A percentile compares a stretch with the other conserved stretches of the same genome.
Evolutionary conservation across 2,797 vertebrate genomes (phyloP).

Genomic region (Prionace glauca): DNA sequence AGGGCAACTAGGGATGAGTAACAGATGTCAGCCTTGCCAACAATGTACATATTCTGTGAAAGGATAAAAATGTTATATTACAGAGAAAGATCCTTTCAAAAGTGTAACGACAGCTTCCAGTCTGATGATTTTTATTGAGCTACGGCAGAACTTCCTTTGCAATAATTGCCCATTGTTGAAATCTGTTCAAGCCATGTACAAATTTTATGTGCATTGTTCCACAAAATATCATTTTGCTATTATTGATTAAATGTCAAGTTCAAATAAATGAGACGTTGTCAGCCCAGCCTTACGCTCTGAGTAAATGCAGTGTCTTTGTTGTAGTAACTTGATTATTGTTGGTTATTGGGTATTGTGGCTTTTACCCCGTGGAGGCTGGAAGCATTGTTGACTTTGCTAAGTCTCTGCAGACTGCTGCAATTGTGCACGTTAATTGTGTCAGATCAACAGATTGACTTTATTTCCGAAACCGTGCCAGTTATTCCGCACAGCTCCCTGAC

Average conservation of each 20-base stretch:
- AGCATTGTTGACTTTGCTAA: background rate
- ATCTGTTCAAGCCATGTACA: background rate
- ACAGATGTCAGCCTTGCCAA: too few species aligned
- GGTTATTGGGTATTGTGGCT: background rate
- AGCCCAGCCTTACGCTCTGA: background rate
- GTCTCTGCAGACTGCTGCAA: background rate
- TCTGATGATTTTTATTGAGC: background rate
- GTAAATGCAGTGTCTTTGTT: background rate
- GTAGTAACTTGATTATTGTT: background rate
- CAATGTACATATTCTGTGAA: too few species aligned
- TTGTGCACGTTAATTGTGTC: background rate
- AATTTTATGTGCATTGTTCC: background rate
- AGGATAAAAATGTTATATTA: too few species aligned
- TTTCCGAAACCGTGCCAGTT: background rate
- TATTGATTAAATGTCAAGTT: conserved; percentile 14
- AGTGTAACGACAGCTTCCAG: background rate
- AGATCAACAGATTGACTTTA: background rate
- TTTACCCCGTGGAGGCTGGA: background rate
- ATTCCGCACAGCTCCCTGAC: background rate
- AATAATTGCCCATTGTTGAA: background rate
- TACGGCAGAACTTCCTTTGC: background rate
- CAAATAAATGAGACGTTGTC: background rate
- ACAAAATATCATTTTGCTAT: background rate
- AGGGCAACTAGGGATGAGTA: too few species aligned
- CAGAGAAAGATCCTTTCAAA: background rate